phyloP scores from a whole-genome alignment of 2,113 vertebrate species.

The Periophthalmus modestus region DNA sequence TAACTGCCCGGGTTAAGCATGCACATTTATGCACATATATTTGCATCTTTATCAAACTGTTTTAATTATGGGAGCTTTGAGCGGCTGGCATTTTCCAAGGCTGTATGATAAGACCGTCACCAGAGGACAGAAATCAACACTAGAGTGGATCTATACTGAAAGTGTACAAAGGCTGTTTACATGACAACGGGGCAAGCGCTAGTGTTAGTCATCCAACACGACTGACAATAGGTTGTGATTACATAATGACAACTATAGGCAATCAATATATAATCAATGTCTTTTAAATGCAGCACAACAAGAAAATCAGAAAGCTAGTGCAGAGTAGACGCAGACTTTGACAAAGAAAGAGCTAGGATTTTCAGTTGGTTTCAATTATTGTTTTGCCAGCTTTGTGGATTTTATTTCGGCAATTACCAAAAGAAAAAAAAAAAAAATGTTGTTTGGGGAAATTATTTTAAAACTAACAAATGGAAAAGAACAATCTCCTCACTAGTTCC shows the following conservation, averaged over 20 bases:
- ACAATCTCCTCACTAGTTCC: neutral
- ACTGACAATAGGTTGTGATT: conserved; percentile 1
- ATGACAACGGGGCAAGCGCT: conserved; percentile 29
- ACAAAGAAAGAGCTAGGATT: neutral
- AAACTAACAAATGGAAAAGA: neutral
- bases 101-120: conserved; percentile 59
- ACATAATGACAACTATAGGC: neutral
- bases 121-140: conserved; percentile 46
- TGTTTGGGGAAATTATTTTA: neutral
- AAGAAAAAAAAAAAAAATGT: neutral
- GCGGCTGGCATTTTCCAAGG: conserved; percentile 63
- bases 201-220: conserved; percentile 1
- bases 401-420: neutral
- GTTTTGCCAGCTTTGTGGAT: neutral
- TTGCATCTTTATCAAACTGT: conserved; percentile 76
- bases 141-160: conserved; percentile 1
- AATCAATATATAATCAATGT: neutral
- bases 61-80: conserved; percentile 72
- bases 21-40: conserved; percentile 76
- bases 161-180: conserved; percentile 30
- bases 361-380: neutral
- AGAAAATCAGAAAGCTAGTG: neutral
- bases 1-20: conserved; percentile 57
- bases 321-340: neutral
- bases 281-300: neutral